phyloP scores from a whole-genome alignment of 1,140 invertebrate species.

The Palaemon carinicauda region DNA sequence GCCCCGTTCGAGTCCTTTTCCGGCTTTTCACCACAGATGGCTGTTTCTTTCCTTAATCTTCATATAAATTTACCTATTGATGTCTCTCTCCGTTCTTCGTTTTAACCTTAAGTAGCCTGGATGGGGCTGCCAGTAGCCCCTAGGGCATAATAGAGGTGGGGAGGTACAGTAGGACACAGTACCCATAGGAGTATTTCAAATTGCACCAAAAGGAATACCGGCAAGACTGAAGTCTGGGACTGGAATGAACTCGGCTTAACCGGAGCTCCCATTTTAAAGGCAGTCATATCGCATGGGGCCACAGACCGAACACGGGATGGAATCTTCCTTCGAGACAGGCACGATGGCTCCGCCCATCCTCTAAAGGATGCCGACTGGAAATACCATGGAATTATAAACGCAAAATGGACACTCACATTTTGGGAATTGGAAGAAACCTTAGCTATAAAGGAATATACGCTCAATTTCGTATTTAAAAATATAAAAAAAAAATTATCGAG shows the following conservation, averaged over 20 bases:
- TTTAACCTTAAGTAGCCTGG: not conserved
- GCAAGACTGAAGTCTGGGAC: not conserved
- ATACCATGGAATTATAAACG: too few relatives aligned
- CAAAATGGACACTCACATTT: too few relatives aligned
- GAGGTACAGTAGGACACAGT: not conserved
- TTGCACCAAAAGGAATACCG: not conserved
- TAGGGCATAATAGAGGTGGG: not conserved
- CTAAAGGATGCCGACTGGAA: too few relatives aligned
- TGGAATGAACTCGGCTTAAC: not conserved
- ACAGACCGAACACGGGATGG: too few relatives aligned
- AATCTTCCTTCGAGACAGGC: too few relatives aligned
- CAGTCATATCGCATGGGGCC: too few relatives aligned
- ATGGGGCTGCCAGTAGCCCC: slow-evolving; percentile 5
- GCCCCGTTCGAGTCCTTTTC: not conserved
- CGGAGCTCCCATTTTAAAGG: not conserved
- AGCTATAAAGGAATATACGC: too few relatives aligned
- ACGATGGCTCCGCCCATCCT: too few relatives aligned
- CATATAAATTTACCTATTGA: not conserved
- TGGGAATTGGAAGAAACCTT: too few relatives aligned
- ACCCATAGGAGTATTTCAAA: slow-evolving; percentile 12
- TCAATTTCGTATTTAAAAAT: too few relatives aligned
- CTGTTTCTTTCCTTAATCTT: not conserved
- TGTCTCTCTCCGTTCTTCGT: slow-evolving; percentile 19
- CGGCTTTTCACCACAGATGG: not conserved
- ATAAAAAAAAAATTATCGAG: too few relatives aligned